These are phyloP conservation scores for Phrynosoma blainvillii DNA, from an alignment of 2,113 vertebrate species.

Conservation along the genomic window DNA sequence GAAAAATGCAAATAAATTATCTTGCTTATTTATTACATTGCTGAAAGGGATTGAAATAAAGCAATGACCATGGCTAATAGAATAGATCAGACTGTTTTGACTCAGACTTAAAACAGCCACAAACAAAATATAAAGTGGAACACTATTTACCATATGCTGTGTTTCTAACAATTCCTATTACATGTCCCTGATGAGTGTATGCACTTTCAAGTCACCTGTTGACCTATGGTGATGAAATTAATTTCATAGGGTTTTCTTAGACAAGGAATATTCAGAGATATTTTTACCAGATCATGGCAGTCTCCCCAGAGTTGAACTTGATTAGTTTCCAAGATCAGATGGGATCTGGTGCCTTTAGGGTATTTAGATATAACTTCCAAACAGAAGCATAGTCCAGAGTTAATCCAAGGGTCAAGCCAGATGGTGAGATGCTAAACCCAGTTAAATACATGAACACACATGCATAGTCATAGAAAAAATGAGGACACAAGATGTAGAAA, in stretches of 20 bases:
- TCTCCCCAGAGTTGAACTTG: too few species aligned
- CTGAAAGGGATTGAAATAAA: neutral
- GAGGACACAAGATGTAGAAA: too few species aligned
- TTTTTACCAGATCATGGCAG: too few species aligned
- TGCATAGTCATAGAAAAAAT: too few species aligned
- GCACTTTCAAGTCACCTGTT: too few species aligned
- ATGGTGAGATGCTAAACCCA: neutral
- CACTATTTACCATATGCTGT: too few species aligned
- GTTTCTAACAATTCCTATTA: neutral
- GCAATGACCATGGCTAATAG: neutral
- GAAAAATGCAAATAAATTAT: constrained; percentile 27
- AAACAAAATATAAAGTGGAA: too few species aligned
- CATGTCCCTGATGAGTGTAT: neutral
- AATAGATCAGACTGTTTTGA: neutral
- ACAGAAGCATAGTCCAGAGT: neutral
- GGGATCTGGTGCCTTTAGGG: too few species aligned
- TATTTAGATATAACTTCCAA: neutral
- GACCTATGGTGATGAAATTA: too few species aligned
- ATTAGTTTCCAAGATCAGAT: too few species aligned
- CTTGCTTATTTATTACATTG: neutral
- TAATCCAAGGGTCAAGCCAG: neutral
- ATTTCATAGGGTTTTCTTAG: too few species aligned
- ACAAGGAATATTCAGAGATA: too few species aligned
- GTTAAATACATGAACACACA: neutral
- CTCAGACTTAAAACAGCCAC: neutral